phyloP scores from a whole-genome alignment of 2,113 vertebrate species.

The Rana temporaria region DNA sequence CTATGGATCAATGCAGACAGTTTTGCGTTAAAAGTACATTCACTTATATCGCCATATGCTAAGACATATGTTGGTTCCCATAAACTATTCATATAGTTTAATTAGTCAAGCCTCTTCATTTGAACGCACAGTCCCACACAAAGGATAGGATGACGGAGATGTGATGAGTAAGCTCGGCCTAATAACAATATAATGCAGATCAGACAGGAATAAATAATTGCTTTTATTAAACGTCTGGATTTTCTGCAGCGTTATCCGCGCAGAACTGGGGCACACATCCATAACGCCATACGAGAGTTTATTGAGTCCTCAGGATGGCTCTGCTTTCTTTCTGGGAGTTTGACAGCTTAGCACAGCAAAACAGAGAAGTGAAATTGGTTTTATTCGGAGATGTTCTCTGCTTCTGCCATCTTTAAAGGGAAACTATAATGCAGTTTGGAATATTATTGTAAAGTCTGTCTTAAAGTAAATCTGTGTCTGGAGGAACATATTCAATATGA shows the following conservation, averaged over 20 bases:
- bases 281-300: slow-evolving; percentile 15
- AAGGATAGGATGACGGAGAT: neutral
- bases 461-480: too few species aligned
- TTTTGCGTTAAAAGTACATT: slow-evolving; percentile 39
- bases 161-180: slow-evolving; percentile 29
- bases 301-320: slow-evolving; percentile 18
- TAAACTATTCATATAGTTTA: slow-evolving; percentile 33
- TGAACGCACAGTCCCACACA: neutral
- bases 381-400: slow-evolving; percentile 3
- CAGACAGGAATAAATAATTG: slow-evolving; percentile 10
- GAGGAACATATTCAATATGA: too few species aligned
- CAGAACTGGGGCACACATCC: slow-evolving; percentile 12
- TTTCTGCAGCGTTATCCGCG: neutral
- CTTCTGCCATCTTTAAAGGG: neutral
- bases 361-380: slow-evolving; percentile 6
- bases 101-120: slow-evolving; percentile 34
- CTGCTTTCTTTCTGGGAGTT: neutral
- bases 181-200: neutral
- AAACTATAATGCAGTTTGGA: neutral
- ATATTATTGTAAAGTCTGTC: too few species aligned
- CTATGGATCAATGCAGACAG: slow-evolving; percentile 7
- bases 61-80: slow-evolving; percentile 37
- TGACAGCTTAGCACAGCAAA: slow-evolving; percentile 18
- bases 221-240: slow-evolving; percentile 25
- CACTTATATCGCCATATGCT: slow-evolving; percentile 29